Conservation (phyloP, 2,888 invertebrate species). For the Xestia c-nigrum region DNA sequence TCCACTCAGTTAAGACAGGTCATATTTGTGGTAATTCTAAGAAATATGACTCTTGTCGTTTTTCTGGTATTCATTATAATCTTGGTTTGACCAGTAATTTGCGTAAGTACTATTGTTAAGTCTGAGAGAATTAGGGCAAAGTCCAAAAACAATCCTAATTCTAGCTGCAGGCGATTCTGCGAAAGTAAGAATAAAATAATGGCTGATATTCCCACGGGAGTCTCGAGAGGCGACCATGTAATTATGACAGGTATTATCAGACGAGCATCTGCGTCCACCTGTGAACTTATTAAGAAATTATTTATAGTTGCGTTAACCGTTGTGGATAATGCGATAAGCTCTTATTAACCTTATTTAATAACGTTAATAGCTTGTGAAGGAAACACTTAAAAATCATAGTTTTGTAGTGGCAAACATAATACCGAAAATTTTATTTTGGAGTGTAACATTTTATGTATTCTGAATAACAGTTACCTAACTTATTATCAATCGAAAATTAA, state of each 20-base stretch:
- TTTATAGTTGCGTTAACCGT: conserved; percentile 35
- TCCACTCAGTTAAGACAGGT: background rate
- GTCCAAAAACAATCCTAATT: conserved; percentile 23
- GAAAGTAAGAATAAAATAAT: conserved; percentile 30
- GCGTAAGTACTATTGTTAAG: conserved; percentile 37
- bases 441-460: background rate
- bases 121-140: conserved; percentile 34
- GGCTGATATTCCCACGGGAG: conserved; percentile 56
- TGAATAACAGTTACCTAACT: conserved; percentile 19
- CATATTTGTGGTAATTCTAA: conserved; percentile 16
- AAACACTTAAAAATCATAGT: background rate
- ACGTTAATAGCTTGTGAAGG: conserved; percentile 1
- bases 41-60: conserved; percentile 10
- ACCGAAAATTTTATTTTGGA: background rate
- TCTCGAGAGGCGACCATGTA: conserved; percentile 36
- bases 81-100: conserved; percentile 32
- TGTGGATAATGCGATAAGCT: conserved; percentile 27
- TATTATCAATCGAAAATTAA: conserved; percentile 26
- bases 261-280: conserved; percentile 30
- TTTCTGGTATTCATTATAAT: conserved; percentile 34
- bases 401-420: background rate
- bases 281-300: conserved; percentile 30
- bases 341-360: conserved; percentile 19
- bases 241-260: conserved; percentile 54
- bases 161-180: conserved; percentile 43